These are phyloP conservation scores for Leucophora obtusa DNA, from an alignment of 2,888 invertebrate genomes.

Conservation along the genomic window DNA sequence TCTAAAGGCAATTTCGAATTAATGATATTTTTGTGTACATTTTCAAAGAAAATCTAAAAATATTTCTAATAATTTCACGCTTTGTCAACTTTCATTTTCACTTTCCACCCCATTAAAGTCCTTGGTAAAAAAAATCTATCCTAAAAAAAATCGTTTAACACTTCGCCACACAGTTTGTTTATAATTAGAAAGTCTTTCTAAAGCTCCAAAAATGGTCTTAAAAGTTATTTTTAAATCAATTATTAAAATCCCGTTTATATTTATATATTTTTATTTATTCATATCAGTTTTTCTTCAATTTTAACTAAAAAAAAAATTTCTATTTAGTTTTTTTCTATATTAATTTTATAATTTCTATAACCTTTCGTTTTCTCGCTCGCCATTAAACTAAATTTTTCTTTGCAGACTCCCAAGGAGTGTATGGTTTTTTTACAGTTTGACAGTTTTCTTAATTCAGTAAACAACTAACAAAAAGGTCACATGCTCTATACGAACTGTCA, in stretches of 20 bases:
- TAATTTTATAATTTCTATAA: slow-evolving; percentile 28
- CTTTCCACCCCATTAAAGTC: background rate
- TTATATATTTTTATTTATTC: too few species aligned
- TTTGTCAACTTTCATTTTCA: background rate
- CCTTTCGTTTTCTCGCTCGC: slow-evolving; percentile 61
- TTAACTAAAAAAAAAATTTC: background rate
- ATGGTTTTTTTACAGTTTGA: slow-evolving; percentile 4
- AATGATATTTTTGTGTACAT: background rate
- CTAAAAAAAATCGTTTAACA: background rate
- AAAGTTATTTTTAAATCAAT: background rate
- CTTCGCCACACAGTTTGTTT: background rate
- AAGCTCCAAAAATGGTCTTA: background rate
- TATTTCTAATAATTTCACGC: background rate
- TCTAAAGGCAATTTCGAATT: background rate
- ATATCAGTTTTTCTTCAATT: slow-evolving; percentile 5
- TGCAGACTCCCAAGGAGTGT: slow-evolving; percentile 38
- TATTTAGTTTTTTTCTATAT: background rate
- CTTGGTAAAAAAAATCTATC: background rate
- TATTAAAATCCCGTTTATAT: background rate
- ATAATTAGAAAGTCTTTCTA: background rate
- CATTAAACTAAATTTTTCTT: slow-evolving; percentile 57
- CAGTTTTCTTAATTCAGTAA: slow-evolving; percentile 5
- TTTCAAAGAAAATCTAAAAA: background rate
- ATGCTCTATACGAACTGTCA: slow-evolving; percentile 56
- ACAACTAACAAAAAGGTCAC: slow-evolving; percentile 44